Conservation (phyloP, 2,113 vertebrate genomes). For the Caracal caracal region DNA sequence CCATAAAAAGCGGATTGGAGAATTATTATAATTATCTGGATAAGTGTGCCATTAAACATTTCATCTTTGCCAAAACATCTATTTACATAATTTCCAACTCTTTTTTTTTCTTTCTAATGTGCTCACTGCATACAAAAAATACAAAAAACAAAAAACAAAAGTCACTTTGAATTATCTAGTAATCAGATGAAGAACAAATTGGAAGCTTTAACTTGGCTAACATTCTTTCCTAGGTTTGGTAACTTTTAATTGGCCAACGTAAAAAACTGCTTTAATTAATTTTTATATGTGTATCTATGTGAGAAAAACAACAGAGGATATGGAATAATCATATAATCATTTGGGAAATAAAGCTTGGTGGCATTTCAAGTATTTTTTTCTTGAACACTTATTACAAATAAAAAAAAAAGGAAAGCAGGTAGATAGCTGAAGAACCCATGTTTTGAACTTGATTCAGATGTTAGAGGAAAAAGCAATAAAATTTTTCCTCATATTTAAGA, state of each 20-base stretch:
- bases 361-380: neutral
- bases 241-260: slow-evolving; percentile 2
- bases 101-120: neutral
- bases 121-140: neutral
- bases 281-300: neutral
- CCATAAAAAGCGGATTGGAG: neutral
- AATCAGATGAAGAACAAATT: neutral
- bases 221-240: neutral
- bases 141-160: neutral
- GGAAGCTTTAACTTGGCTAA: neutral
- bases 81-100: neutral
- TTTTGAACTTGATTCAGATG: neutral
- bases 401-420: neutral
- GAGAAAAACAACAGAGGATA: neutral
- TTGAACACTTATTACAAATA: neutral
- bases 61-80: slow-evolving; percentile 44
- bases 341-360: neutral
- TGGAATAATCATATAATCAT: neutral
- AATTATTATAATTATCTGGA: slow-evolving; percentile 49
- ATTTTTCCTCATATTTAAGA: neutral
- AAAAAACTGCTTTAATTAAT: neutral
- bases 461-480: neutral
- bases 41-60: slow-evolving; percentile 21
- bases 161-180: neutral
- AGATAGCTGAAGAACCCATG: neutral